These are phyloP conservation scores for Clarias pachynema DNA, from an alignment of 2,797 vertebrate genomes.

Conservation along the genomic window DNA sequence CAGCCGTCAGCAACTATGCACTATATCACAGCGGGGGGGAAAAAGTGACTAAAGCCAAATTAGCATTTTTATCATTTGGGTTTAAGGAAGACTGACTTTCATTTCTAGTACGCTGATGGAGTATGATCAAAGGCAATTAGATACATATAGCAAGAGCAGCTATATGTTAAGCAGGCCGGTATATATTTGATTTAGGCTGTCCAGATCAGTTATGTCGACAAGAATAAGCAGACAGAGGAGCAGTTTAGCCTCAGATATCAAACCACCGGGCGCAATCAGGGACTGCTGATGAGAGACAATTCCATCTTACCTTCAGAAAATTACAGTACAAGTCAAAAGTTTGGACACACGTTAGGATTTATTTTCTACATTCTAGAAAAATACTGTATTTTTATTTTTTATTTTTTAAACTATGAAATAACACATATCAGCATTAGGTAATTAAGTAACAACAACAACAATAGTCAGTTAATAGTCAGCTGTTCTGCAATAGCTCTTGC, in stretches of 20 bases:
- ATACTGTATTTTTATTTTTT: too few relatives aligned
- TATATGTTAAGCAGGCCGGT: conserved; percentile 73
- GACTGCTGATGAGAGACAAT: conserved; percentile 75
- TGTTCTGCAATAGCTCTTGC: too few relatives aligned
- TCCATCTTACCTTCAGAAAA: conserved; percentile 66
- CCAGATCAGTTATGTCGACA: conserved; percentile 73
- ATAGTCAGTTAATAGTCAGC: too few relatives aligned
- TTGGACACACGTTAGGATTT: too few relatives aligned
- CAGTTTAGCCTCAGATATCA: conserved; percentile 65
- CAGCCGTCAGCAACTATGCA: conserved; percentile 60
- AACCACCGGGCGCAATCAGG: conserved; percentile 66
- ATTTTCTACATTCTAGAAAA: too few relatives aligned
- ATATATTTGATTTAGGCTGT: conserved; percentile 75
- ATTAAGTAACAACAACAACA: too few relatives aligned
- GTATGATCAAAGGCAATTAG: conserved; percentile 75
- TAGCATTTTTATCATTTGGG: conserved; percentile 68
- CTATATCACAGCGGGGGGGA: conserved; percentile 31
- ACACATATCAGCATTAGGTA: too few relatives aligned
- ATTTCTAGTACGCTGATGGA: conserved; percentile 70
- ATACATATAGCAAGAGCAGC: conserved; percentile 64
- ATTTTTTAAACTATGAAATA: too few relatives aligned
- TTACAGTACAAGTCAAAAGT: too few relatives aligned
- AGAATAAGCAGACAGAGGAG: conserved; percentile 68
- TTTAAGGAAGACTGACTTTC: conserved; percentile 67
- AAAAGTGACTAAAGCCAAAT: conserved; percentile 68